A percentile compares a stretch with the other conserved stretches of the same genome.
phyloP scores from a whole-genome alignment of 2,888 invertebrate genomes.

The Bugula neritina region DNA sequence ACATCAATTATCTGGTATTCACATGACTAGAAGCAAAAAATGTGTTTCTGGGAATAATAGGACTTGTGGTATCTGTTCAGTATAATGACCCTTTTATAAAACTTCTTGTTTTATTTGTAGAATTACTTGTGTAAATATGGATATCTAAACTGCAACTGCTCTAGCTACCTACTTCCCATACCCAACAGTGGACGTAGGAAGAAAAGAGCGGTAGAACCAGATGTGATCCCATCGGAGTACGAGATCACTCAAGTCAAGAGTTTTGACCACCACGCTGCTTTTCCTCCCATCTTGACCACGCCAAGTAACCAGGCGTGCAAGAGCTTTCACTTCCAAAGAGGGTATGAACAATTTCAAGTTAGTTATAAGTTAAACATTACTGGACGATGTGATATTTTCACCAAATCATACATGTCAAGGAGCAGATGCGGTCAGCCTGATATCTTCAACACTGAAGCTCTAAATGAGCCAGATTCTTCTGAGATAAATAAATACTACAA shows the following conservation, averaged over 20 bases:
- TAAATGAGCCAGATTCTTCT: not conserved
- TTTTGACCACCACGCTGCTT: constrained; percentile 10
- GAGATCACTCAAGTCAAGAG: not conserved
- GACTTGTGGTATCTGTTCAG: no score
- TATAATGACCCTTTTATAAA: no score
- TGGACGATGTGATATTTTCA: not conserved
- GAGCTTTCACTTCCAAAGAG: not conserved
- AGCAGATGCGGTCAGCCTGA: constrained; percentile 24
- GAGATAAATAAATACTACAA: not conserved
- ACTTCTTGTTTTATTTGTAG: constrained; percentile 11
- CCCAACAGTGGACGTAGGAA: not conserved
- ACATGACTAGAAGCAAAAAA: no score
- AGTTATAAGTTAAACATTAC: constrained; percentile 4
- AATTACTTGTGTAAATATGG: constrained; percentile 18
- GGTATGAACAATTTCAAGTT: constrained; percentile 4
- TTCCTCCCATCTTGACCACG: constrained; percentile 10
- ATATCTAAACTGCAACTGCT: constrained; percentile 19
- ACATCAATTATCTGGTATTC: no score
- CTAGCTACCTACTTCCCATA: not conserved
- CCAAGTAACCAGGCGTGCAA: constrained; percentile 10
- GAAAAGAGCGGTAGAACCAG: not conserved
- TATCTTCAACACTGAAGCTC: not conserved
- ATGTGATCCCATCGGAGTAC: not conserved
- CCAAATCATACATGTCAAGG: constrained; percentile 3
- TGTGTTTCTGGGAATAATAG: no score